phyloP scores from a whole-genome alignment of 1,140 invertebrate species.

The Andrena cerasifolii region DNA sequence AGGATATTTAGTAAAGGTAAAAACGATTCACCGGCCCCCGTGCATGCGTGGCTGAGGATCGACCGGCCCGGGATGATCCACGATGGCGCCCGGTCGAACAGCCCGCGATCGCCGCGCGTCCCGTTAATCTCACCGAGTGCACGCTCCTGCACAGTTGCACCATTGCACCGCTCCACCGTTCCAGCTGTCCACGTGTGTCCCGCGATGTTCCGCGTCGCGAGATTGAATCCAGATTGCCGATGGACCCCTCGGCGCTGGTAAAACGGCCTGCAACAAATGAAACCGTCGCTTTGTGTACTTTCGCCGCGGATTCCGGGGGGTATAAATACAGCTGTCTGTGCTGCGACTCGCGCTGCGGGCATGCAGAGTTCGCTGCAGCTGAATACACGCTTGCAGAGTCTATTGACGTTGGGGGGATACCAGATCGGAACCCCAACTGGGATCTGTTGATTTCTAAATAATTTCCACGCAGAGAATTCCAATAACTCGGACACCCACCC shows the following conservation, averaged over 20 bases:
- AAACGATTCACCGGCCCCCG: conserved; percentile 15
- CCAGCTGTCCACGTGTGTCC: background rate
- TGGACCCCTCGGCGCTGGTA: conserved; percentile 7
- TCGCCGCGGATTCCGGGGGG: background rate
- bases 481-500: too few species aligned
- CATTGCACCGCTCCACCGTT: too few species aligned
- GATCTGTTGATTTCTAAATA: too few species aligned
- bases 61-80: conserved; percentile 2
- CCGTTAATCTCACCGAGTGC: background rate
- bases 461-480: too few species aligned
- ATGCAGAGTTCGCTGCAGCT: too few species aligned
- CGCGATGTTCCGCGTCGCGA: conserved; percentile 7
- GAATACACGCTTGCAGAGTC: too few species aligned
- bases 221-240: conserved; percentile 30
- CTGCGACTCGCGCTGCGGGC: too few species aligned
- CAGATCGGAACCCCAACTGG: too few species aligned
- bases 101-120: background rate
- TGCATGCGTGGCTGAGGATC: background rate
- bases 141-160: conserved; percentile 4
- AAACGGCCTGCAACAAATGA: conserved; percentile 45
- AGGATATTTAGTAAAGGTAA: conserved; percentile 27
- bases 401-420: too few species aligned
- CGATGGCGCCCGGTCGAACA: background rate
- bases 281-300: background rate
- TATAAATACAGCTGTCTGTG: too few species aligned